Evolutionary conservation across 2,113 vertebrate genomes (phyloP).

Genomic region (Toxotes chatareus): DNA sequence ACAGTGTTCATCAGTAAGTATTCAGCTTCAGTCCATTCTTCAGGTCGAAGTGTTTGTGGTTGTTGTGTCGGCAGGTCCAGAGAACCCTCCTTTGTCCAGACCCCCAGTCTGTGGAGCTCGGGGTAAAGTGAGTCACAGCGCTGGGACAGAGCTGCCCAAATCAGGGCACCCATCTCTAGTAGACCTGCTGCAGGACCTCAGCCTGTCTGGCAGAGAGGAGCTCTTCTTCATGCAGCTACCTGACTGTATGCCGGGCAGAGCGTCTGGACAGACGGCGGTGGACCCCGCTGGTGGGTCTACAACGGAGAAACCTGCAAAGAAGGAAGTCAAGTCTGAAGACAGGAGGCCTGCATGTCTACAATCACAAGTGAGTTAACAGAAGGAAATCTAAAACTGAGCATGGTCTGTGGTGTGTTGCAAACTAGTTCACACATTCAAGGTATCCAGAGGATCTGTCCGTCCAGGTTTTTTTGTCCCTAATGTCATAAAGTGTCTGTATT

Average conservation of each 20-base stretch:
- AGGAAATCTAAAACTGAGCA: background rate
- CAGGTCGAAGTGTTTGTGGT: background rate
- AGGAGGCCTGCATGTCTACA: constrained; percentile 60
- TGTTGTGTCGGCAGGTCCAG: constrained; percentile 57
- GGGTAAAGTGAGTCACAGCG: background rate
- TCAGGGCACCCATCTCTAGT: constrained; percentile 65
- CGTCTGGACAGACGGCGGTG: background rate
- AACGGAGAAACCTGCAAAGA: constrained; percentile 53
- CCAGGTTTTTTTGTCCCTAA: too few species aligned
- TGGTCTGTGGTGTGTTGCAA: background rate
- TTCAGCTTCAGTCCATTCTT: background rate
- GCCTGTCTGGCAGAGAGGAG: constrained; percentile 76
- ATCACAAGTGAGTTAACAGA: constrained; percentile 63
- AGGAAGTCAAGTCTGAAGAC: constrained; percentile 62
- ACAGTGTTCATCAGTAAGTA: background rate
- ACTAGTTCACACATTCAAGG: background rate
- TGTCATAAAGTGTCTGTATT: too few species aligned
- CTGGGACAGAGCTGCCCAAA: constrained; percentile 6
- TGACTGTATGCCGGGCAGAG: constrained; percentile 77
- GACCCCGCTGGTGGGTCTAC: background rate
- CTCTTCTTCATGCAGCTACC: constrained; percentile 86
- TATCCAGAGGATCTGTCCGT: too few species aligned
- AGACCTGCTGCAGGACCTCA: constrained; percentile 77
- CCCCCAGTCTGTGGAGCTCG: constrained; percentile 1
- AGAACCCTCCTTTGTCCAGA: constrained; percentile 44